Conservation (phyloP, 2,888 invertebrate genomes). For the Bugulina stolonifera region DNA sequence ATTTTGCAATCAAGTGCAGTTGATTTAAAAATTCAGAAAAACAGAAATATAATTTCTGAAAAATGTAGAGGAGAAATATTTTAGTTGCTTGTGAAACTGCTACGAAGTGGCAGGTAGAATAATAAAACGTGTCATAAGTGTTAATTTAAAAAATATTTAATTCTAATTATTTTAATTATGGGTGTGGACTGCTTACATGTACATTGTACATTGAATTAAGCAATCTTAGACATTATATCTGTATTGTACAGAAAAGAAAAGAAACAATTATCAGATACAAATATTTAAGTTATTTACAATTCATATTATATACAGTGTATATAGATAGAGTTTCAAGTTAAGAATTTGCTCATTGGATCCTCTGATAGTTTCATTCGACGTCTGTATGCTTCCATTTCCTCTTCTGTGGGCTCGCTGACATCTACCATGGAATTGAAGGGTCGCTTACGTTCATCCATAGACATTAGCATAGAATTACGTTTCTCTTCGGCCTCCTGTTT, state of each 20-base stretch:
- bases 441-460: slow-evolving; percentile 80
- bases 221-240: too few relatives aligned
- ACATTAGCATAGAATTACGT: slow-evolving; percentile 63
- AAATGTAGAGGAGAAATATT: background rate
- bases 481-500: slow-evolving; percentile 43
- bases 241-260: too few relatives aligned
- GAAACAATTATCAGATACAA: too few relatives aligned
- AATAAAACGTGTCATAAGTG: too few relatives aligned
- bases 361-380: slow-evolving; percentile 66
- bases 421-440: slow-evolving; percentile 74
- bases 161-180: too few relatives aligned
- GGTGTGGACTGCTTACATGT: too few relatives aligned
- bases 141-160: too few relatives aligned
- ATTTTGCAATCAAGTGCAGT: background rate
- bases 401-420: slow-evolving; percentile 76
- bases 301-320: too few relatives aligned
- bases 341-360: slow-evolving; percentile 74
- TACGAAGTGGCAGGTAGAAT: too few relatives aligned
- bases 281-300: too few relatives aligned
- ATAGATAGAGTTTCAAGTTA: slow-evolving; percentile 15
- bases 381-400: slow-evolving; percentile 87
- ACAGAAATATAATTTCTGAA: background rate
- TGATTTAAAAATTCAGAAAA: background rate
- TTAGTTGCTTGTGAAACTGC: too few relatives aligned
- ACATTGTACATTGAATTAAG: too few relatives aligned